Percentiles rank a stretch among this genome's conserved stretches.
Evolutionary conservation across 2,888 invertebrate species (phyloP).

Genomic region (Ormia ochracea): DNA sequence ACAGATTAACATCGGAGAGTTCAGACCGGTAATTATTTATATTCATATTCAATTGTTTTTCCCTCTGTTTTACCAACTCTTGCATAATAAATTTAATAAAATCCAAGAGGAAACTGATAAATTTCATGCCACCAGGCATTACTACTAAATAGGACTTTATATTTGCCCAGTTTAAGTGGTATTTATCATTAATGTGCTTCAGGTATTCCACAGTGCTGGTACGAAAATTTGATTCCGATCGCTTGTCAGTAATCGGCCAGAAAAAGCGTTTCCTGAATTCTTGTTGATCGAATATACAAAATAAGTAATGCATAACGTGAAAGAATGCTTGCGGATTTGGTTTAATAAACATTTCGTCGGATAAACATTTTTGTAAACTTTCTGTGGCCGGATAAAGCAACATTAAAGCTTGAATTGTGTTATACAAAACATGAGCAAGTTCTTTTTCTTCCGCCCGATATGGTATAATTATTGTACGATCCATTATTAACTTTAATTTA

Average conservation of each 20-base stretch:
- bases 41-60: conserved; percentile 66
- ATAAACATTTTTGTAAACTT: conserved; percentile 69
- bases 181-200: conserved; percentile 73
- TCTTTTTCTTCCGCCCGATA: conserved; percentile 75
- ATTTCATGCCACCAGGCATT: conserved; percentile 76
- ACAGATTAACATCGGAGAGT: conserved; percentile 61
- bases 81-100: conserved; percentile 71
- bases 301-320: conserved; percentile 74
- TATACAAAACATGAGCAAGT: conserved; percentile 70
- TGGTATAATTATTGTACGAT: conserved; percentile 71
- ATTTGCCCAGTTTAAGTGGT: conserved; percentile 72
- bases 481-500: conserved; percentile 65
- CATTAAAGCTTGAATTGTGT: conserved; percentile 68
- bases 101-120: conserved; percentile 73
- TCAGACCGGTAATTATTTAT: conserved; percentile 10
- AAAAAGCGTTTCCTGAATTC: conserved; percentile 76
- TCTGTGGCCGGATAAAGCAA: conserved; percentile 70
- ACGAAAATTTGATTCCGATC: conserved; percentile 73
- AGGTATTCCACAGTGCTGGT: conserved; percentile 74
- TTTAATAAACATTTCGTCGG: conserved; percentile 75
- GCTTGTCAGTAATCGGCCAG: conserved; percentile 76
- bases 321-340: conserved; percentile 75
- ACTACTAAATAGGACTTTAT: conserved; percentile 75
- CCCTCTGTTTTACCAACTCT: conserved; percentile 71
- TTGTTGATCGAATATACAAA: conserved; percentile 72